phyloP scores from a whole-genome alignment of 2,797 vertebrate species.

The Denticeps clupeoides region DNA sequence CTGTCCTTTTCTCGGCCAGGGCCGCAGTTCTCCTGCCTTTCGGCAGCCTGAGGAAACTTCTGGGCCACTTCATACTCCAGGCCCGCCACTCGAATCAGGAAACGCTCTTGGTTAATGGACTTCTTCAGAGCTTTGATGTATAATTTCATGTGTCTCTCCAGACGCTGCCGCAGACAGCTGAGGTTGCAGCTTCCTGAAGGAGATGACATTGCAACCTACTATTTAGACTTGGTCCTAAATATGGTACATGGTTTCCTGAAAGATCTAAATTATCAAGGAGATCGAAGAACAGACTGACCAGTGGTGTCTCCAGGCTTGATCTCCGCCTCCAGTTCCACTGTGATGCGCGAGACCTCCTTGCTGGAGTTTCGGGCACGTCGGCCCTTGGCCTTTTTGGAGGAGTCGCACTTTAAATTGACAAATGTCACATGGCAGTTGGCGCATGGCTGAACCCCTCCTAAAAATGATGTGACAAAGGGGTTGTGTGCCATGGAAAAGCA shows the following conservation, averaged over 20 bases:
- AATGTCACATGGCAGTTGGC: constrained; percentile 91
- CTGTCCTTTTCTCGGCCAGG: constrained; percentile 77
- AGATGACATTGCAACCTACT: too few species aligned
- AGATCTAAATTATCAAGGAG: too few species aligned
- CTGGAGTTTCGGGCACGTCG: constrained; percentile 78
- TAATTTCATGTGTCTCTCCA: constrained; percentile 85
- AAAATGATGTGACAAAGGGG: too few species aligned
- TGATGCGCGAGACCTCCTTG: constrained; percentile 88
- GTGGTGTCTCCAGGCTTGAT: constrained; percentile 86
- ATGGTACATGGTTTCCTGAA: too few species aligned
- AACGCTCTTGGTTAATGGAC: constrained; percentile 95
- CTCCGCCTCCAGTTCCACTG: constrained; percentile 88
- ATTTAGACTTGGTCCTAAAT: too few species aligned
- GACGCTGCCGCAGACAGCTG: constrained; percentile 81
- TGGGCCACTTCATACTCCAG: constrained; percentile 90
- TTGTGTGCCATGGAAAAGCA: too few species aligned
- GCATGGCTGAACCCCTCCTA: constrained; percentile 63
- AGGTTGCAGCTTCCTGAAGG: constrained; percentile 76
- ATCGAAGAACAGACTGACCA: too few species aligned
- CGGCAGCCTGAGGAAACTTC: constrained; percentile 61
- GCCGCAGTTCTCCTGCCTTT: constrained; percentile 62
- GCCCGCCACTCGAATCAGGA: constrained; percentile 84
- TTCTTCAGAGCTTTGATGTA: constrained; percentile 91
- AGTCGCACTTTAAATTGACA: constrained; percentile 93
- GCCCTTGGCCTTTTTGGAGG: constrained; percentile 79